Base-by-base conservation (phyloP, 2,888 invertebrate genomes). In the Eupeodes luniger region DNA sequence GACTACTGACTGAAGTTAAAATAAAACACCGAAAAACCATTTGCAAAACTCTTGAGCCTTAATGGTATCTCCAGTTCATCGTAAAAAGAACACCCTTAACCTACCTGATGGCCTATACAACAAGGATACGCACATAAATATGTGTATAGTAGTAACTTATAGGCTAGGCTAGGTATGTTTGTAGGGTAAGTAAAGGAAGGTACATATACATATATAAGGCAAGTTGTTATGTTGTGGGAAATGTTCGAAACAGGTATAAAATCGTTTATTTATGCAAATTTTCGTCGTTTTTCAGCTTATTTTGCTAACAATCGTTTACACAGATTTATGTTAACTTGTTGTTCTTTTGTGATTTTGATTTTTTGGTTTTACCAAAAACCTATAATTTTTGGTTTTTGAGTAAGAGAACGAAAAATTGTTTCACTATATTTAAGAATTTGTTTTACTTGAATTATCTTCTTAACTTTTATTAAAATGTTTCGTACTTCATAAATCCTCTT, bases 11-110 rank as follows among this genome's bases (percentile, higher is more conserved):
- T 62, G 19, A 62, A 59, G 81, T 74, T 88, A 83, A 51, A 74
- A 70, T 66, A 53, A 81, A 88, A 88, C 88, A 81, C 69, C 72
- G 62, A 88, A 88, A 84, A 77, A 64, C 84, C 88, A 84, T 84
- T 84, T 84, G 81, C 40, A 69, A 49, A 49, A 81, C 76, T 27
- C 27, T 83, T 55, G 75, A 70, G 79, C 62, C 62, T 75, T 79
- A 82, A 82, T 82, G 69, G 57, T 47, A 78, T 61, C 82, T 79
- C 59, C 59, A 27, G 53, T 70, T 16, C 19, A 14, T 74, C 67
- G 49, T 14, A n/a, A 53, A 14, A 19, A 27, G 3, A 27, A 44
- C 36, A 53, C 51, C 53, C 44, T 64, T 59, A 79, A 51, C 74
- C 69, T 74, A 27, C 27, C 27, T 27, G 27, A 27, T 27, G 61